Percentiles rank a stretch among this genome's conserved stretches.
Evolutionary conservation across 2,113 vertebrate genomes (phyloP).

Genomic region (Gymnobelideus leadbeateri): DNA sequence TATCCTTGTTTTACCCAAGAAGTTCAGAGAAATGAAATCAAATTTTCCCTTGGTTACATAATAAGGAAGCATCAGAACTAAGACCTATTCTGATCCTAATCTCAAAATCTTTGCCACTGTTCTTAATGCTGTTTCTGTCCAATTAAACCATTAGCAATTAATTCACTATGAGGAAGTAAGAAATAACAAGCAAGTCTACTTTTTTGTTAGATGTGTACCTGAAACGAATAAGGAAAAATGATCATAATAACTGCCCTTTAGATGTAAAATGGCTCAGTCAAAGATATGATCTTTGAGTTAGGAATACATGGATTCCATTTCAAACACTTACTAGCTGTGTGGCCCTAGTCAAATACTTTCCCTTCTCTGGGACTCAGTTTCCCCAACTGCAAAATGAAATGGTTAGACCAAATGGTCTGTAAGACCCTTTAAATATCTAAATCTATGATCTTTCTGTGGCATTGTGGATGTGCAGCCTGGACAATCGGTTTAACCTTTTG

Average conservation of each 20-base stretch:
- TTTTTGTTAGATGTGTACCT: not conserved
- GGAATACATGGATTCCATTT: not conserved
- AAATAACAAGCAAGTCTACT: not conserved
- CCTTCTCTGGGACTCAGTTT: not conserved
- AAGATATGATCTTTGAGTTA: not conserved
- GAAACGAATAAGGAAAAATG: not conserved
- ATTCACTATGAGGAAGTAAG: not conserved
- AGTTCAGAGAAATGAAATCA: not conserved
- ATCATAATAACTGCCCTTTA: not conserved
- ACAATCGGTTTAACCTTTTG: not conserved
- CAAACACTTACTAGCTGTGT: not conserved
- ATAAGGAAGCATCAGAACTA: not conserved
- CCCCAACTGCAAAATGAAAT: not conserved
- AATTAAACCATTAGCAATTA: not conserved
- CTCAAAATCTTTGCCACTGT: not conserved
- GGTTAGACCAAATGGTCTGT: not conserved
- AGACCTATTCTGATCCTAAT: not conserved
- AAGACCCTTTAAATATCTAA: not conserved
- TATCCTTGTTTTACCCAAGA: not conserved
- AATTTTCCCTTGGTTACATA: not conserved
- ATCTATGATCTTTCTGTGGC: not conserved
- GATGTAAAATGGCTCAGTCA: not conserved
- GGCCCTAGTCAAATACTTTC: not conserved
- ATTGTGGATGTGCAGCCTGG: not conserved
- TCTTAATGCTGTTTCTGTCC: not conserved